phyloP scores from a whole-genome alignment of 2,888 invertebrate species.

The Tenthredo notha region DNA sequence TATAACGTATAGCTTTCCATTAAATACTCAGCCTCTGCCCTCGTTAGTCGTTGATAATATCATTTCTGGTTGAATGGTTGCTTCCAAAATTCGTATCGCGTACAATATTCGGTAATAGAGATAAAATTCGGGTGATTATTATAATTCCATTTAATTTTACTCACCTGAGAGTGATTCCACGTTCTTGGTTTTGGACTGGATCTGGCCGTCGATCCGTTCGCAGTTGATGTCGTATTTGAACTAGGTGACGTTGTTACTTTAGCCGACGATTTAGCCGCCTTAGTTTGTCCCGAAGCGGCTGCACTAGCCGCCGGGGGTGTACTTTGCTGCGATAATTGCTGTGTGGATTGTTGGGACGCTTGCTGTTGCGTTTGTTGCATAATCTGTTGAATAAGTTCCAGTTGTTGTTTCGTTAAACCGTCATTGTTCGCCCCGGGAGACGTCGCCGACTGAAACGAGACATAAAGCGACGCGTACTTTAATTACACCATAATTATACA shows the following conservation, averaged over 20 bases:
- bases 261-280: conserved; percentile 74
- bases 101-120: no score
- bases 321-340: conserved; percentile 64
- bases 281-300: conserved; percentile 75
- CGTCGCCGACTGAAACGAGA: conserved; percentile 75
- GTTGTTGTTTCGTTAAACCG: conserved; percentile 86
- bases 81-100: no score
- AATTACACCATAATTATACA: conserved; percentile 23
- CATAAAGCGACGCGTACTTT: conserved; percentile 14
- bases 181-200: conserved; percentile 79
- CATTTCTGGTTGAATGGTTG: background rate
- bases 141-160: background rate
- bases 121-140: no score
- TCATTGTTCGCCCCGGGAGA: conserved; percentile 81
- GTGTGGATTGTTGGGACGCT: conserved; percentile 70
- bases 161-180: conserved; percentile 81
- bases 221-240: conserved; percentile 60
- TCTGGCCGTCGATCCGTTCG: conserved; percentile 66
- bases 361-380: conserved; percentile 88
- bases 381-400: conserved; percentile 88
- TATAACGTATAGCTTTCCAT: conserved; percentile 5
- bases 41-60: conserved; percentile 7
- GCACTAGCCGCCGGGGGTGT: conserved; percentile 64
- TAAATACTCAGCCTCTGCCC: conserved; percentile 12
- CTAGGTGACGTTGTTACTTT: conserved; percentile 72